A percentile compares a stretch with the other conserved stretches of the same genome.
phyloP scores from a whole-genome alignment of 2,113 vertebrate genomes.

The Crocuta crocuta region DNA sequence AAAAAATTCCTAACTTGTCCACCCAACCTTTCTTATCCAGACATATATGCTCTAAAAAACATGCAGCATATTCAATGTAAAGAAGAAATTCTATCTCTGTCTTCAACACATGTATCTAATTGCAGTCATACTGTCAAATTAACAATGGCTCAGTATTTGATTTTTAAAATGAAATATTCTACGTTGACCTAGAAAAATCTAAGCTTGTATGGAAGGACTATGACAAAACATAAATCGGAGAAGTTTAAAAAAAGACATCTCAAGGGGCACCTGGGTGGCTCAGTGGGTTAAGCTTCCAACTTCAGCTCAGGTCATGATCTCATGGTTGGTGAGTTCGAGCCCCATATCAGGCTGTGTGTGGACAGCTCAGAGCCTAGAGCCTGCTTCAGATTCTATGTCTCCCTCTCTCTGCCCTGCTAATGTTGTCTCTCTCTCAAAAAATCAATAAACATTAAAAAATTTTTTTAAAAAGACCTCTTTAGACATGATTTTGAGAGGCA shows the following conservation, averaged over 20 bases:
- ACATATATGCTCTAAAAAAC: neutral
- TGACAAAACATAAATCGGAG: neutral
- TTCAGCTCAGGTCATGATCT: too few species aligned
- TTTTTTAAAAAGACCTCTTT: neutral
- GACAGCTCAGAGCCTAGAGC: too few species aligned
- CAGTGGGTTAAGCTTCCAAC: too few species aligned
- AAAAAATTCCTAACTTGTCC: neutral
- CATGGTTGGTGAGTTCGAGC: too few species aligned
- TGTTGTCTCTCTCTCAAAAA: too few species aligned
- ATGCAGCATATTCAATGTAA: neutral
- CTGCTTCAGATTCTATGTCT: too few species aligned
- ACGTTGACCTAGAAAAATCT: neutral
- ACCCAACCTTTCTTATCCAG: neutral
- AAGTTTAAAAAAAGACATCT: neutral
- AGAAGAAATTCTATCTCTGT: neutral
- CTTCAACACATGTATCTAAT: neutral
- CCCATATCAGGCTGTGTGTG: too few species aligned
- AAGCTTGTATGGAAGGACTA: neutral
- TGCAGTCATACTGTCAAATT: neutral
- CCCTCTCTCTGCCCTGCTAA: too few species aligned
- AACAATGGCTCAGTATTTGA: neutral
- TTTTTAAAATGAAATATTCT: conserved; percentile 47
- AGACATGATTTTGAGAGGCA: conserved; percentile 31
- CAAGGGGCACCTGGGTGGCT: too few species aligned
- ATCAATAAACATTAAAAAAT: too few species aligned